phyloP scores from a whole-genome alignment of 1,140 invertebrate species.

The Drosophila sechellia region DNA sequence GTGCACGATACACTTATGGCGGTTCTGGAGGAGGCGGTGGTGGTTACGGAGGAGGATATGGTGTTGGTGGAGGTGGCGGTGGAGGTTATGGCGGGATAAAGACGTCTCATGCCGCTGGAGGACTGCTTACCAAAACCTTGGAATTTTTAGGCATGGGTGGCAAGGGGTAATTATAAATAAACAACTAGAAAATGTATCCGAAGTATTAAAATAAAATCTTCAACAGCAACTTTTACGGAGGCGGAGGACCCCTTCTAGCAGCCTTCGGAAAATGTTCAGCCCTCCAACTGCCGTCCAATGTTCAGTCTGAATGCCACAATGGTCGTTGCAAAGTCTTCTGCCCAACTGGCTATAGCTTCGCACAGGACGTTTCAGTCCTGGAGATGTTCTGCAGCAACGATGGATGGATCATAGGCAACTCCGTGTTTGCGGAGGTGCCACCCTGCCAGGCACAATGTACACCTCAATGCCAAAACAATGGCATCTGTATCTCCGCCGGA shows the following conservation, averaged over 20 bases:
- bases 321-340: conserved; percentile 86
- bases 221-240: conserved; percentile 57
- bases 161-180: conserved; percentile 46
- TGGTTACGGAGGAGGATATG: conserved; percentile 20
- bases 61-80: not conserved
- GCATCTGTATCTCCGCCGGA: conserved; percentile 90
- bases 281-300: conserved; percentile 59
- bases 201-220: not conserved
- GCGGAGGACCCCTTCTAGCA: conserved; percentile 25
- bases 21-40: conserved; percentile 21
- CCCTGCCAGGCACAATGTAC: conserved; percentile 89
- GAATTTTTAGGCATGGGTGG: conserved; percentile 45
- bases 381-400: conserved; percentile 86
- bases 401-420: conserved; percentile 86
- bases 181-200: too few relatives aligned
- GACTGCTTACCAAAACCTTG: conserved; percentile 47
- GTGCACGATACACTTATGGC: conserved; percentile 46
- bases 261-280: conserved; percentile 56
- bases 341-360: conserved; percentile 86
- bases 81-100: conserved; percentile 37
- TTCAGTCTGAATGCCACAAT: conserved; percentile 50
- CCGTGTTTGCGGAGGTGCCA: conserved; percentile 85
- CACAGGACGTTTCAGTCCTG: conserved; percentile 86
- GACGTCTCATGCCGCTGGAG: conserved; percentile 31
- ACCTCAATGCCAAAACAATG: conserved; percentile 91